Evolutionary conservation across 2,113 vertebrate species (phyloP).

Genomic region (Lasiurus borealis): DNA sequence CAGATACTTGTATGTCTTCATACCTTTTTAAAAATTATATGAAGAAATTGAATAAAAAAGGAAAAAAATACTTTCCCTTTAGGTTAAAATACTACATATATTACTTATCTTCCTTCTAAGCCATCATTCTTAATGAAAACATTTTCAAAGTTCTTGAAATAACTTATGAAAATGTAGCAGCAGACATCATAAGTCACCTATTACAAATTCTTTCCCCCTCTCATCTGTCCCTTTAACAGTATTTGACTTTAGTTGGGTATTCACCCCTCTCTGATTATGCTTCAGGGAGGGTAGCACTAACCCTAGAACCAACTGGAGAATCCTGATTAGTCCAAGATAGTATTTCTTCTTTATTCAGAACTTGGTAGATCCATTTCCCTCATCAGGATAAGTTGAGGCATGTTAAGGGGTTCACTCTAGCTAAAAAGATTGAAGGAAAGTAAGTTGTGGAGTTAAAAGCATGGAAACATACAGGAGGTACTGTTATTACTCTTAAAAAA

Average conservation of each 20-base stretch:
- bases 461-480: neutral
- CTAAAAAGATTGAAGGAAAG: constrained; percentile 32
- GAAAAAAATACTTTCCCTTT: neutral
- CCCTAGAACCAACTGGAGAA: constrained; percentile 6
- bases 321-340: constrained; percentile 26
- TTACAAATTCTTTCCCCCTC: neutral
- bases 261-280: neutral
- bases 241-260: constrained; percentile 30
- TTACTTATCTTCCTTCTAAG: neutral
- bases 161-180: neutral
- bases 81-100: constrained; percentile 8
- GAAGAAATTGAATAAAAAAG: neutral
- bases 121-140: neutral
- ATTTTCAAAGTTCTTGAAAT: constrained; percentile 45
- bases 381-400: neutral
- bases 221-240: constrained; percentile 19
- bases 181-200: constrained; percentile 13
- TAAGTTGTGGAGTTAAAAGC: neutral
- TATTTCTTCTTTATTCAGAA: neutral
- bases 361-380: constrained; percentile 11
- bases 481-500: neutral
- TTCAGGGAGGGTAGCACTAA: constrained; percentile 25
- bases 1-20: neutral
- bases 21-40: constrained; percentile 29
- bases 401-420: neutral